phyloP scores from a whole-genome alignment of 1,140 invertebrate species.

The Zaprionus camerounensis region DNA sequence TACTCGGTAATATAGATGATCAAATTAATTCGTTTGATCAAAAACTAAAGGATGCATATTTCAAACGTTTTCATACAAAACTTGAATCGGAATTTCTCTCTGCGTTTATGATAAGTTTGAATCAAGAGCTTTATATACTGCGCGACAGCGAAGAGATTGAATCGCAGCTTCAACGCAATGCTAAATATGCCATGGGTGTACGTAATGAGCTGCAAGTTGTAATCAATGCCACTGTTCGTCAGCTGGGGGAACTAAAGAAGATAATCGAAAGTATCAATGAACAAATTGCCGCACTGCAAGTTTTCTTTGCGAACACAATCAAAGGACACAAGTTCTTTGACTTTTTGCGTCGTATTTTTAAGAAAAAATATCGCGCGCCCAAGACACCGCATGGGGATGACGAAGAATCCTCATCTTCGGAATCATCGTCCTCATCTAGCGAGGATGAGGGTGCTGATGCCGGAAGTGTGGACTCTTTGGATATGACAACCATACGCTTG shows the following conservation, averaged over 20 bases:
- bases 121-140: slow-evolving; percentile 91
- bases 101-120: slow-evolving; percentile 89
- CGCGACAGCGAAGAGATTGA: slow-evolving; percentile 91
- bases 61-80: slow-evolving; percentile 87
- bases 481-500: slow-evolving; percentile 87
- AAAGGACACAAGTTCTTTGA: slow-evolving; percentile 90
- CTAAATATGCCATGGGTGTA: slow-evolving; percentile 85
- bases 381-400: slow-evolving; percentile 80
- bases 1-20: slow-evolving; percentile 86
- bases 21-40: slow-evolving; percentile 88
- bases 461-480: slow-evolving; percentile 86
- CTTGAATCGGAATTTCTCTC: slow-evolving; percentile 88
- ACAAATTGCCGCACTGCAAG: slow-evolving; percentile 86
- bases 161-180: slow-evolving; percentile 86
- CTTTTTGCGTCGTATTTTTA: slow-evolving; percentile 91
- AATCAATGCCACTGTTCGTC: slow-evolving; percentile 85
- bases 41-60: slow-evolving; percentile 86
- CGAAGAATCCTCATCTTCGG: slow-evolving; percentile 61
- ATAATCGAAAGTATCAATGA: slow-evolving; percentile 86
- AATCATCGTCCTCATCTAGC: slow-evolving; percentile 85
- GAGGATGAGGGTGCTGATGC: slow-evolving; percentile 87
- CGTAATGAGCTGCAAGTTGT: slow-evolving; percentile 84
- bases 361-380: slow-evolving; percentile 89
- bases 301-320: slow-evolving; percentile 86
- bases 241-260: slow-evolving; percentile 86